Evolutionary conservation across 1,140 invertebrate genomes (phyloP).

Genomic region (Sinella curviseta): DNA sequence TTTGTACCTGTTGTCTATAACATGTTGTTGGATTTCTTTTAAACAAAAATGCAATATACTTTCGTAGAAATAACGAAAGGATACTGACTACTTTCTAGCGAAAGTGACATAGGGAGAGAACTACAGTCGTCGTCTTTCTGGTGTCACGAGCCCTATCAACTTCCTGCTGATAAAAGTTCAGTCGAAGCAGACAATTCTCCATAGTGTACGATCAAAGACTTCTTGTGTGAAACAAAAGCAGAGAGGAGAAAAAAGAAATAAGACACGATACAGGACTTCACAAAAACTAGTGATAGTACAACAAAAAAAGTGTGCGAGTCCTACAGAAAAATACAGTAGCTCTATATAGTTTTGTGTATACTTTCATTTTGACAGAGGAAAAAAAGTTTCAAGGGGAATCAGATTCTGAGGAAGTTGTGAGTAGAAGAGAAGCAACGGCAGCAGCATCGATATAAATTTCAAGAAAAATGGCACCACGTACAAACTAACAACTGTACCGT

Average conservation of each 20-base stretch:
- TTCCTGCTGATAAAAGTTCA: background rate
- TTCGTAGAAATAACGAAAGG: no score
- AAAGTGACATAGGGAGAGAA: no score
- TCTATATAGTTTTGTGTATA: background rate
- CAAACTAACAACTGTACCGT: no score
- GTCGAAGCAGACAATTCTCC: background rate
- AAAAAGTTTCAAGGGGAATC: conserved; percentile 17
- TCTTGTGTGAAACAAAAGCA: background rate
- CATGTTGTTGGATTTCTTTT: no score
- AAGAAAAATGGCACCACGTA: background rate
- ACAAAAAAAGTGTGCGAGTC: no score
- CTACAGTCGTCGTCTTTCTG: no score
- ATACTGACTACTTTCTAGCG: no score
- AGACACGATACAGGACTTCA: background rate
- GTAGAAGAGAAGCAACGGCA: background rate
- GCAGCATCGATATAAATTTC: conserved; percentile 16
- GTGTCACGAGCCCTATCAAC: conserved; percentile 17
- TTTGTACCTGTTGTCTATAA: no score
- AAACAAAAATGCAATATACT: no score
- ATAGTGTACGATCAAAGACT: background rate
- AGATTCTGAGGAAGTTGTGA: background rate
- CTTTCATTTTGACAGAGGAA: background rate
- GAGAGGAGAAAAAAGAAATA: background rate
- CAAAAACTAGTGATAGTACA: background rate
- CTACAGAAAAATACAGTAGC: no score